These are phyloP conservation scores for Ophion slaviceki DNA, from an alignment of 2,888 invertebrate genomes.

Conservation along the genomic window DNA sequence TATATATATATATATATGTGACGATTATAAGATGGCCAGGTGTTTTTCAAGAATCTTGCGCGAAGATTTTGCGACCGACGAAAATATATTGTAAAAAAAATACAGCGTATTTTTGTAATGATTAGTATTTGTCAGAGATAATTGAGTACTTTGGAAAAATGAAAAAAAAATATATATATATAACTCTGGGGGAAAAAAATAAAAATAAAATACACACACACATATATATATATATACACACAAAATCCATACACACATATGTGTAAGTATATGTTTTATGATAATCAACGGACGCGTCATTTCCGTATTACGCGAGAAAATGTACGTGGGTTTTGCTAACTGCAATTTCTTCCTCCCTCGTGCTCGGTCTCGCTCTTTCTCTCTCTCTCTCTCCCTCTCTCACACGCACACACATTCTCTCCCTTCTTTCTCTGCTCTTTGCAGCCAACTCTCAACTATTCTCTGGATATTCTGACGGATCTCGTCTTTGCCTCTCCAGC, in stretches of 20 bases:
- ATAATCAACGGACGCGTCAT: conserved; percentile 48
- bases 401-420: no score
- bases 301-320: conserved; percentile 56
- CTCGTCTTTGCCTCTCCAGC: conserved; percentile 31
- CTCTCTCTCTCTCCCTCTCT: conserved; percentile 12
- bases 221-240: background rate
- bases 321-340: conserved; percentile 49
- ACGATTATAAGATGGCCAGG: no score
- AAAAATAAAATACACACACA: background rate
- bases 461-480: conserved; percentile 36
- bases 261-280: conserved; percentile 1
- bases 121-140: no score
- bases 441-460: conserved; percentile 14
- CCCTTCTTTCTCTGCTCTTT: conserved; percentile 8
- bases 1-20: no score
- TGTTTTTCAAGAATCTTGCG: no score
- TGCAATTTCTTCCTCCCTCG: conserved; percentile 1
- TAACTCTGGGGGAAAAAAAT: background rate
- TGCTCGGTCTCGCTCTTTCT: background rate
- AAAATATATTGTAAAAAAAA: no score
- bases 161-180: background rate
- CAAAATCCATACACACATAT: background rate
- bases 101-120: no score
- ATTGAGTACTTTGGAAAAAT: no score
- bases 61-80: no score